Conservation (phyloP, 2,888 invertebrate genomes). For the Monochamus alternatus region DNA sequence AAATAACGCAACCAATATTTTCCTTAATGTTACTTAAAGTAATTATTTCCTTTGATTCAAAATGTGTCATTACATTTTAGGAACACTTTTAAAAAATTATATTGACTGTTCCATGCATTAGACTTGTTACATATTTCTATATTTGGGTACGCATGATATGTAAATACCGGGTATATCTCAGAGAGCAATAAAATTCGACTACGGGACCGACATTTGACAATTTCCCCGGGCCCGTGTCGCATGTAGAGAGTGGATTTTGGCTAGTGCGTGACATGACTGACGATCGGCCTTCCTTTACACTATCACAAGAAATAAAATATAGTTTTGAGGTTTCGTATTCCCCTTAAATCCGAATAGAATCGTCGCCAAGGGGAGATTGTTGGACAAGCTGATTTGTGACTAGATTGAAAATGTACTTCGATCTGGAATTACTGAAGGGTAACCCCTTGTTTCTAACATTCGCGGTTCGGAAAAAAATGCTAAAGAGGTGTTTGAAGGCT, state of each 20-base stretch:
- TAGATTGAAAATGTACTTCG: slow-evolving; percentile 47
- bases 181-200: slow-evolving; percentile 40
- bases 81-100: not conserved
- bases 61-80: too few relatives aligned
- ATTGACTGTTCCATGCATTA: too few relatives aligned
- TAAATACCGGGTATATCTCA: not conserved
- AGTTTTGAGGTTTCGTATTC: slow-evolving; percentile 52
- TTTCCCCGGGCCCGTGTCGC: slow-evolving; percentile 34
- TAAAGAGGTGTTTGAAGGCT: not conserved
- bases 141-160: not conserved
- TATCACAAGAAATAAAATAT: slow-evolving; percentile 60
- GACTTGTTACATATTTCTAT: not conserved
- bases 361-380: slow-evolving; percentile 46
- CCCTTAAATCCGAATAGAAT: slow-evolving; percentile 43
- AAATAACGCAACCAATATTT: too few relatives aligned
- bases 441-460: not conserved
- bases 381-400: slow-evolving; percentile 53
- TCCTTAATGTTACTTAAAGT: not conserved
- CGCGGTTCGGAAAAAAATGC: not conserved
- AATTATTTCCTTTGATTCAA: too few relatives aligned
- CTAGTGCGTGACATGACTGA: slow-evolving; percentile 57
- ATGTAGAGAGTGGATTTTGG: slow-evolving; percentile 55
- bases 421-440: slow-evolving; percentile 12
- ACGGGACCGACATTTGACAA: slow-evolving; percentile 43
- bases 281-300: slow-evolving; percentile 52